phyloP scores from a whole-genome alignment of 53 echinoderm and acorn worm genomes.

The Luidia sarsii region DNA sequence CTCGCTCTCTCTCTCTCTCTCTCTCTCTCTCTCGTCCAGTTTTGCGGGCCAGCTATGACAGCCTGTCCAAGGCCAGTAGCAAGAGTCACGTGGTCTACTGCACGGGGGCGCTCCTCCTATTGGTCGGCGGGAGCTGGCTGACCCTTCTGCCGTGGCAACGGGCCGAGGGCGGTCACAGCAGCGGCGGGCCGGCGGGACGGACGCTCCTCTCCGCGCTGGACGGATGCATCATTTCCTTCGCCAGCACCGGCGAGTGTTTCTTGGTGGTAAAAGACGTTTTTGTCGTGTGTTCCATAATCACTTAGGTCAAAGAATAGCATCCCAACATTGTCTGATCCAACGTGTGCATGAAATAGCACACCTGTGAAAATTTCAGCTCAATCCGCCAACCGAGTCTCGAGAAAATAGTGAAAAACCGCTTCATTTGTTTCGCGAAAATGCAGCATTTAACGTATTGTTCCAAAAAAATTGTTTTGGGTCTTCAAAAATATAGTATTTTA shows the following conservation, averaged over 20 bases:
- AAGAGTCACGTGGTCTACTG: slow-evolving; percentile 73
- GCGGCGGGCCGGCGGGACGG: slow-evolving; percentile 35
- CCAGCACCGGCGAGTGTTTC: slow-evolving; percentile 52
- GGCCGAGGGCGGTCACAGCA: slow-evolving; percentile 6
- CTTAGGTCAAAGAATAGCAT: too few species aligned
- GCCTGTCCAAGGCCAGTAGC: slow-evolving; percentile 17
- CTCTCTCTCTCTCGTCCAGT: not conserved
- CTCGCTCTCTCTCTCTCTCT: too few species aligned
- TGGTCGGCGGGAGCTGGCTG: slow-evolving; percentile 37
- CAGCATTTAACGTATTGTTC: too few species aligned
- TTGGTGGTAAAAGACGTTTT: slow-evolving; percentile 64
- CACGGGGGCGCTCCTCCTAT: slow-evolving; percentile 44
- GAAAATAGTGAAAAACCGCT: too few species aligned
- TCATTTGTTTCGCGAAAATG: too few species aligned
- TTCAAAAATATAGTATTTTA: too few species aligned
- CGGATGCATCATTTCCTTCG: slow-evolving; percentile 33
- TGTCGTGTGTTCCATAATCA: too few species aligned
- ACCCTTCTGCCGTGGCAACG: slow-evolving; percentile 72
- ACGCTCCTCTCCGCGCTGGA: slow-evolving; percentile 28
- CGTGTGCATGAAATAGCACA: too few species aligned
- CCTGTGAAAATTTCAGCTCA: too few species aligned
- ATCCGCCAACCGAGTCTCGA: too few species aligned
- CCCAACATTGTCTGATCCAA: too few species aligned
- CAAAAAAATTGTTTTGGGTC: too few species aligned
- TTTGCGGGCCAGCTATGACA: slow-evolving; percentile 31